These are phyloP conservation scores for Caenorhabditis virilis DNA, from an alignment of 2,888 invertebrate species.

Conservation along the genomic window DNA sequence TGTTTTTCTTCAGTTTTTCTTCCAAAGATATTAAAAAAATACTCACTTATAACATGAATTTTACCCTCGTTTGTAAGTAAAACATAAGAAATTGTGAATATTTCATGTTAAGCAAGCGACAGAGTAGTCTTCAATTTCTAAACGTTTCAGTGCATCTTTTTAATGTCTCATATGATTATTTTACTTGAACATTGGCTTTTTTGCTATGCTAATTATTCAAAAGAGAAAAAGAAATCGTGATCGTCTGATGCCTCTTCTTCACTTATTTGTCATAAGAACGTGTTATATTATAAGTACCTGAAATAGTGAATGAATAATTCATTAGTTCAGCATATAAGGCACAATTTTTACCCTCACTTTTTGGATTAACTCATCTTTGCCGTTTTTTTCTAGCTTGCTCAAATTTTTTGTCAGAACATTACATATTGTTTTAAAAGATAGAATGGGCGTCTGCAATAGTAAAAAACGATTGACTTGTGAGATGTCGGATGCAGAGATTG, in stretches of 20 bases:
- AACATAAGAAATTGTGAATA: too few relatives aligned
- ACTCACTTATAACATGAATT: too few relatives aligned
- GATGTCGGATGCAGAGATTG: constrained; percentile 55
- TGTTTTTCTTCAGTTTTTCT: too few relatives aligned
- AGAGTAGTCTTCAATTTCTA: too few relatives aligned
- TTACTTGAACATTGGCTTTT: not conserved
- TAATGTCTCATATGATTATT: not conserved
- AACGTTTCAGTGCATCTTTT: too few relatives aligned
- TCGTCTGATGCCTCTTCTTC: not conserved
- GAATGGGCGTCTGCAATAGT: constrained; percentile 41
- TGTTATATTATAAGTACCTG: too few relatives aligned
- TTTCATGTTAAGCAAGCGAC: too few relatives aligned
- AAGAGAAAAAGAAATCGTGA: not conserved
- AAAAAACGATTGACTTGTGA: constrained; percentile 46
- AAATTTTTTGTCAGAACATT: not conserved
- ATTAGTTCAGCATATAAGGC: too few relatives aligned
- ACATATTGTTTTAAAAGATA: not conserved
- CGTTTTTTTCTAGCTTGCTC: not conserved
- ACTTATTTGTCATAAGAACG: not conserved
- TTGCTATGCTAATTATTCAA: not conserved
- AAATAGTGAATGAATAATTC: too few relatives aligned
- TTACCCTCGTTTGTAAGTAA: too few relatives aligned
- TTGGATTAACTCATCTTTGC: not conserved
- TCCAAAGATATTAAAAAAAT: too few relatives aligned
- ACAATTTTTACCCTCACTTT: too few relatives aligned